Base-by-base conservation (phyloP, 2,113 vertebrate species). In the Neopipo cinnamomea region DNA sequence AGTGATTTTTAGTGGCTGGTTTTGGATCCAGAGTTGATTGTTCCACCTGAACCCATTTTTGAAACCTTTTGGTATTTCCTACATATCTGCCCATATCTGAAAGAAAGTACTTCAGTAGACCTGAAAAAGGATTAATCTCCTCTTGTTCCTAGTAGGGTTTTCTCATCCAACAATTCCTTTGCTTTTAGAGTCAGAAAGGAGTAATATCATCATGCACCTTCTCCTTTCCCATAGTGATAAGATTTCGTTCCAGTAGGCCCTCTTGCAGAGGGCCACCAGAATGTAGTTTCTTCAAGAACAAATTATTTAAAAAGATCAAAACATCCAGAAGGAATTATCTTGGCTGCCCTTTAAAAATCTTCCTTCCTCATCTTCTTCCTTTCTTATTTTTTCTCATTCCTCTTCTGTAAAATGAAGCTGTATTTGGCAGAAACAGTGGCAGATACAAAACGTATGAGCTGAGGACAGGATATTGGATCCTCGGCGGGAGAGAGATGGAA, bases 301-400 rank as follows among this genome's bases (percentile, higher is more conserved):
- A 90, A 41, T 88, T 94, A 77, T 93, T 94, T 88, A 0, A 86
- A 94, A 96, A 86, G 52, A 93, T 95, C 47, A 93, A 95, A 95
- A 95, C 41, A 92, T 95, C n/a, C 30, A 56, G 59, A 52, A 83
- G 53, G 63, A 91, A 73, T 88, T 91, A 70, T 91, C 73, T 95
- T 95, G 96, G 81, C 94, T 94, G 85, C 70, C 66, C 93, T 94
- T 96, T 95, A 83, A 89, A 96, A 94, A 88, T 89, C 21, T 74
- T 91, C 37, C 62, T 81, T 83, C 66, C 37, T 92, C 77, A 79
- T 96, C 62, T 88, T 91, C 81, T 91, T 82, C 41, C 41, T 84
- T 88, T 83, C 70, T 92, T 92, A 82, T 84, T 92, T 96, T 92
- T 94, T 59, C 68, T 91, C 52, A 71, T 94, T 90, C 49, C 46